Base-by-base conservation (phyloP, 2,797 vertebrate species). In the Peromyscus nudipes region DNA sequence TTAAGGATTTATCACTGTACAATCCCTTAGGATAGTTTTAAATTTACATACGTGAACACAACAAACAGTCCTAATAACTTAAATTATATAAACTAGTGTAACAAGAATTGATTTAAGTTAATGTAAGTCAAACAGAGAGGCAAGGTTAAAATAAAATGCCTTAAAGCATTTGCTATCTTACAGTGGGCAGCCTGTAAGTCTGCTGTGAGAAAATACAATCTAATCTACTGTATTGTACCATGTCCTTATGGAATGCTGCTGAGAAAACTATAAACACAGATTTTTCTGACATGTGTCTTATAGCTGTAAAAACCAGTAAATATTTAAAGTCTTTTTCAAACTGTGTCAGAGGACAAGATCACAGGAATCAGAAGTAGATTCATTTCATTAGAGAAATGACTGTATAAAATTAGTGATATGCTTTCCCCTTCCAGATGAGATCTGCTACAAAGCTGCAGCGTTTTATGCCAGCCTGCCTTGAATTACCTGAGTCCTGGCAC, bases 111-210 rank as follows among this genome's bases (percentile, higher is more conserved):
- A 21, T 52, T 93, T 75, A 83, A 82, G 64, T 60, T 92, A 29
- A 95, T 80, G 8, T 73, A 87, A 87, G 37, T 6, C 14, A 89
- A 93, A 97, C 43, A 94, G 93, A 93, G 57, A 95, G 87, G 57
- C 1, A 96, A 89, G 27, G 9, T 95, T 75, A 89, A 93, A 92
- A 81, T 80, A 27, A 87, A 96, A 81, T 52, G 55, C 25, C 76
- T 92, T 89, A 80, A 23, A 96, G 71, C 79, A 19, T 92, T 94
- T 55, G 34, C 64, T 88, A 8, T 79, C 92, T 89, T 85, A 84
- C 75, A 94, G 79, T 96, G 60, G 6, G 49, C 9, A 94, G 60
- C 9, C 9, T 77, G 89, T 7, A 88, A 83, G 25, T 84, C 37
- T 62, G 37, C 8, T 7, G 52, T 84, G 67, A 89, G 71, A 89